phyloP scores from a whole-genome alignment of 2,113 vertebrate genomes.

The Gasterosteus aculeatus region DNA sequence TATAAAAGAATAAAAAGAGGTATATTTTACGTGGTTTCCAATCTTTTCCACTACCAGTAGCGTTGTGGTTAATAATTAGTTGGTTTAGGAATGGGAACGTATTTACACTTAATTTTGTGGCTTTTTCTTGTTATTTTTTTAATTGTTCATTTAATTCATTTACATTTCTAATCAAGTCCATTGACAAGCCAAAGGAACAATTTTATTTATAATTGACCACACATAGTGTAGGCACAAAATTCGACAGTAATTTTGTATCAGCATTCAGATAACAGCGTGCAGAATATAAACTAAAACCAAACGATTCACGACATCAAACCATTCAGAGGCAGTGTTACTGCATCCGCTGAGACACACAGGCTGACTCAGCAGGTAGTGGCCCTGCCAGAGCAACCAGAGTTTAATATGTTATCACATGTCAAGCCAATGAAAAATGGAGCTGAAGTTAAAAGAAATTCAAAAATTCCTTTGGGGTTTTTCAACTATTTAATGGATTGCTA shows the following conservation, averaged over 20 bases:
- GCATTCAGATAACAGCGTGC: slow-evolving; percentile 7
- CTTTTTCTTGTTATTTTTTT: background rate
- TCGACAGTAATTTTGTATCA: slow-evolving; percentile 3
- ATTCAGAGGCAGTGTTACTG: slow-evolving; percentile 7
- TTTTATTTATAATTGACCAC: background rate
- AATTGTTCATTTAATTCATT: background rate
- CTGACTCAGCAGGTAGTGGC: slow-evolving; percentile 48
- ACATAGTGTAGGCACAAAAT: background rate
- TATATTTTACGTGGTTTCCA: too few relatives aligned
- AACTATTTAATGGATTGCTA: background rate
- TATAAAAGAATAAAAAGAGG: too few relatives aligned
- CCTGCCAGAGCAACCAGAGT: slow-evolving; percentile 28
- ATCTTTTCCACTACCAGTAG: too few relatives aligned
- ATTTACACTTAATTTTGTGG: background rate
- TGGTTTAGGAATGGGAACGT: background rate
- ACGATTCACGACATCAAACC: slow-evolving; percentile 33
- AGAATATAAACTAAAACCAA: slow-evolving; percentile 31
- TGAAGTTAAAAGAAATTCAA: background rate
- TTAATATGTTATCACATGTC: slow-evolving; percentile 25
- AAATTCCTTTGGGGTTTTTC: background rate
- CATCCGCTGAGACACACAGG: slow-evolving; percentile 26
- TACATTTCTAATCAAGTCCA: background rate
- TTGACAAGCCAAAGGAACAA: background rate
- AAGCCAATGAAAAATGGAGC: background rate
- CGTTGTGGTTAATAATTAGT: too few relatives aligned